Evolutionary conservation across 1,140 invertebrate species (phyloP).

Genomic region (Harlomillsia oculata): DNA sequence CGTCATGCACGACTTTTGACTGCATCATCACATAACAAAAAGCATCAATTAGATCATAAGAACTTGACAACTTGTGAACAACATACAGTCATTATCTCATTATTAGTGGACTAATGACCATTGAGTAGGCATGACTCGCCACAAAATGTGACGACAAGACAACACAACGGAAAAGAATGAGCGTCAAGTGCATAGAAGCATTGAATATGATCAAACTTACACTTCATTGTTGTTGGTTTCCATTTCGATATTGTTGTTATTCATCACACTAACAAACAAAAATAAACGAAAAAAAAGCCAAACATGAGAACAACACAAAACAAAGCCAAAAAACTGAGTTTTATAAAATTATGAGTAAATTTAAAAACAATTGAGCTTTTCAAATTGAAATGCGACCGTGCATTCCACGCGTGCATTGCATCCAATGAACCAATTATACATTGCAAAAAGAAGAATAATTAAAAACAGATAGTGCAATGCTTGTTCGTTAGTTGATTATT

Average conservation of each 20-base stretch:
- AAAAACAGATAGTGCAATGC: too few species aligned
- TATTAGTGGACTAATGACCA: not conserved
- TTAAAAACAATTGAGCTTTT: too few species aligned
- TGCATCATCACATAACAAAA: too few species aligned
- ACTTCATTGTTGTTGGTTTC: conserved; percentile 40
- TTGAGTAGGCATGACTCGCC: too few species aligned
- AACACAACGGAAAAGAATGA: not conserved
- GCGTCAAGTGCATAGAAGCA: not conserved
- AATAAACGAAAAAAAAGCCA: conserved; percentile 25
- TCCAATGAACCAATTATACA: too few species aligned
- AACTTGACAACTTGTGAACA: not conserved
- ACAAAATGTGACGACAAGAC: not conserved
- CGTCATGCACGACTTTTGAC: conserved; percentile 41
- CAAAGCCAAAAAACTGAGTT: not conserved
- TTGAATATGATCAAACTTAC: conserved; percentile 35
- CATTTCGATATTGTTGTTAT: conserved; percentile 37
- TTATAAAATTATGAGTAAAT: too few species aligned
- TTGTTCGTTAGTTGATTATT: too few species aligned
- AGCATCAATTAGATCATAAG: conserved; percentile 23
- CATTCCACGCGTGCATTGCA: too few species aligned
- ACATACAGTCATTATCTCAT: not conserved
- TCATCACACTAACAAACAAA: conserved; percentile 33
- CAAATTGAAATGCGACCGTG: too few species aligned
- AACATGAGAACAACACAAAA: conserved; percentile 22
- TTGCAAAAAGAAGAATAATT: too few species aligned